phyloP scores from a whole-genome alignment of 2,797 vertebrate species.

The Anabas testudineus region DNA sequence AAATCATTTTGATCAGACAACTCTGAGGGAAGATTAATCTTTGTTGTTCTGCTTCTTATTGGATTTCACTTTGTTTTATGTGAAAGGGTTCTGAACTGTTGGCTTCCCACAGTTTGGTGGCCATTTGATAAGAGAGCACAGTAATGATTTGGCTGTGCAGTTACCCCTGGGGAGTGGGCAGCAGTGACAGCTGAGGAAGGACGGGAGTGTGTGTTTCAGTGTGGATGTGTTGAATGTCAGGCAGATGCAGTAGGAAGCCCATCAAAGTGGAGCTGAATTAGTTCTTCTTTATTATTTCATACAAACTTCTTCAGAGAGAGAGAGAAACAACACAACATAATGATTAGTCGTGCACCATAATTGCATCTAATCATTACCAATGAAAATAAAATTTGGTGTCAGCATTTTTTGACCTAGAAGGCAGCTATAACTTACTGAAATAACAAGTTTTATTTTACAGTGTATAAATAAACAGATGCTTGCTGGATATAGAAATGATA shows the following conservation, averaged over 20 bases:
- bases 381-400: too few relatives aligned
- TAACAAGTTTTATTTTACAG: too few relatives aligned
- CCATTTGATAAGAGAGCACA: constrained; percentile 53
- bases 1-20: constrained; percentile 60
- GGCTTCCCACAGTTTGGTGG: constrained; percentile 48
- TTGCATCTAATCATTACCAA: too few relatives aligned
- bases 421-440: too few relatives aligned
- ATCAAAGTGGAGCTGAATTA: constrained; percentile 45
- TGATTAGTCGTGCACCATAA: too few relatives aligned
- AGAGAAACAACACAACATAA: too few relatives aligned
- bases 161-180: constrained; percentile 41
- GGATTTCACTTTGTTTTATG: constrained; percentile 68
- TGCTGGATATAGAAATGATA: too few relatives aligned
- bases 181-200: constrained; percentile 54
- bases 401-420: too few relatives aligned
- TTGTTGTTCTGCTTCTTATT: constrained; percentile 61
- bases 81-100: constrained; percentile 58
- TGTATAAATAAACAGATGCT: too few relatives aligned
- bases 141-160: constrained; percentile 59
- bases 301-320: constrained; percentile 8
- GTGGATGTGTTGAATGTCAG: constrained; percentile 52
- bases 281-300: constrained; percentile 47
- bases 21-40: constrained; percentile 57
- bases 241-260: constrained; percentile 43
- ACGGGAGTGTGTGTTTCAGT: constrained; percentile 37